Evolutionary conservation across 2,888 invertebrate genomes (phyloP), one percentile per base, ranked within the genome.

Genomic region (Coenonympha arcania): DNA sequence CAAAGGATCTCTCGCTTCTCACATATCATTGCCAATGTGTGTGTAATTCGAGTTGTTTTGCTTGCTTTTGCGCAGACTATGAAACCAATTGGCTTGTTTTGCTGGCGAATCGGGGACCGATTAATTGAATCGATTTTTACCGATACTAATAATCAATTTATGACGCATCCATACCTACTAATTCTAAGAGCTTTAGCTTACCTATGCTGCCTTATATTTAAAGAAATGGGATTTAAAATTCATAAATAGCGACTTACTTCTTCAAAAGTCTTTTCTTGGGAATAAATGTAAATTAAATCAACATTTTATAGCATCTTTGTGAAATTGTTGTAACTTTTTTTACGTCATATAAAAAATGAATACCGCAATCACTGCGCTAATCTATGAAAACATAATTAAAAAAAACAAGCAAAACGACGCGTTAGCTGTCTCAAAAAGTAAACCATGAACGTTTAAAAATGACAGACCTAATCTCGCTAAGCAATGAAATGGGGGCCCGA

Each of bases 41-140:
- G 79, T 81, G 73, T 80, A 22, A 70, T 79, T 74, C 72, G 72
- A 76, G 66, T 83, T 81, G 81, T 78, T 82, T 85, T 80, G 85
- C 84, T 84, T 81, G 85, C 85, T 85, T 84, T 64, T 68, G 76
- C 79, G 76, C 76, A 61, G 58, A 66, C 60, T 62, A 37, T 34
- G 20, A 45, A 47, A 34, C 47, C 48, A 58, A 59, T 61, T 59
- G 62, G 63, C 62, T 62, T 62, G 26, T 54, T 56, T 56, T 36
- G 33, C 55, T 36, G 33, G 51, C 47, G 37, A 30, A 39, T 50
- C 33, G 22, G 15, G 24, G 24, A 15, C 26, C 15, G 39, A 15
- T 11, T 6, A 24, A 20, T 26, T 1, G 16, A 18, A 41, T 19
- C 8, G 37, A 26, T 48, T 41, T 39, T 42, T 36, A 39, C 13